Evolutionary conservation across 2,113 vertebrate species (phyloP).

Genomic region (Percina caprodes): DNA sequence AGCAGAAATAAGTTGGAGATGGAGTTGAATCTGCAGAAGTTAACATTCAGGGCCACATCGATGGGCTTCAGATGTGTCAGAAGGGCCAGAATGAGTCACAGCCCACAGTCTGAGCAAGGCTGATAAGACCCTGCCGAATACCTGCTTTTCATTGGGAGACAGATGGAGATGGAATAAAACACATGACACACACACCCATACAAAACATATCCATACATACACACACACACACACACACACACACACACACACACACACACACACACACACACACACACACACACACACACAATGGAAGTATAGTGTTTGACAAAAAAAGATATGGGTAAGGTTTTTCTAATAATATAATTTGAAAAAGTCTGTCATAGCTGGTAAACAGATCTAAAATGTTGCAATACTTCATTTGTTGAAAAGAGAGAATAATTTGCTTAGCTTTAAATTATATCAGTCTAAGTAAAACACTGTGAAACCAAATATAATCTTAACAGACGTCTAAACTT

Average conservation of each 20-base stretch:
- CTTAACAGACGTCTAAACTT: not conserved
- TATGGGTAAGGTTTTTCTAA: not conserved
- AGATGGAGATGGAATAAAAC: slow-evolving; percentile 52
- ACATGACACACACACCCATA: slow-evolving; percentile 27
- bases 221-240: too few species aligned
- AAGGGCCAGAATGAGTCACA: slow-evolving; percentile 61
- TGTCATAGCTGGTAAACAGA: not conserved
- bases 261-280: slow-evolving; percentile 16
- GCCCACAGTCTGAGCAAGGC: slow-evolving; percentile 66
- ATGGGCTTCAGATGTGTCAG: slow-evolving; percentile 62
- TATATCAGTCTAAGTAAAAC: not conserved
- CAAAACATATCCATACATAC: not conserved
- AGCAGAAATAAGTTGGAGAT: slow-evolving; percentile 37
- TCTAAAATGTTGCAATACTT: not conserved
- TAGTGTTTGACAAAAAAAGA: not conserved
- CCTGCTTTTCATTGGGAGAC: slow-evolving; percentile 52
- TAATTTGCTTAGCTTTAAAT: not conserved
- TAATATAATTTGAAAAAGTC: not conserved
- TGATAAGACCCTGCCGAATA: slow-evolving; percentile 73
- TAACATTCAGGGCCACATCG: slow-evolving; percentile 62
- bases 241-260: too few species aligned
- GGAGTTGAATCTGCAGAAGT: slow-evolving; percentile 49
- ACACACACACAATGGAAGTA: not conserved
- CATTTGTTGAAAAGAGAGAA: not conserved
- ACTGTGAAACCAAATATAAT: not conserved